Base-by-base conservation (phyloP, 2,888 invertebrate species). In the Torymus texanus region DNA sequence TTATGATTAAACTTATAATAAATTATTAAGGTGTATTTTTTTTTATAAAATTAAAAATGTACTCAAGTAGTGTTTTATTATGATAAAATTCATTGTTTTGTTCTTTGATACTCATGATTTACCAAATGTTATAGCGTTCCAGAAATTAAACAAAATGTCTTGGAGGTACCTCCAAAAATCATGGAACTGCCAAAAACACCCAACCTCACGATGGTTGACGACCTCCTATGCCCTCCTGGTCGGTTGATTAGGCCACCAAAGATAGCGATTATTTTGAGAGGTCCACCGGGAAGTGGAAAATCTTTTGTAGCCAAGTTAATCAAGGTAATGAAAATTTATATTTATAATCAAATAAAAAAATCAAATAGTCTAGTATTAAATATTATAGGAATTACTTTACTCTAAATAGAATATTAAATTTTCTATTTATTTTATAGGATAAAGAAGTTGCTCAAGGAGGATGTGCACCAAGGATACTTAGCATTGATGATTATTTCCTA, bases 401-500 rank as follows among this genome's bases (percentile, higher is more conserved):
- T 53, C 58, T 59, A 61, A 65, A 24, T 63, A 72, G n/a, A 58
- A 71, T 21, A 21, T 67, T 72, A 21, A n/a, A 24, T 73, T 63
- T 61, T 29, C 51, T 29, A 61, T 63, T 74, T 66, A 21, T 70
- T 83, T 85, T 87, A 61, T 84, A 94, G 93, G 94, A 94, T 81
- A 93, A 93, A 85, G 94, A 94, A 88, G 93, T 96, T 0, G 96
- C 96, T 88, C 94, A 95, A 91, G 95, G 96, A 59, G 97, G 97
- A 5, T 94, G 95, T 78, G 95, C 97, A n/a, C 97, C 96, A 0
- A 93, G 98, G 84, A 97, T 98, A 87, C 92, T 98, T 87, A 97
- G 97, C 81, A 93, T 98, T 81, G 98, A 98, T 90, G 98, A 98
- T 91, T 98, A 98, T 91, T 98, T 98, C 87, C 95, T 98, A 93